Percentiles rank a stretch among this genome's conserved stretches.
phyloP scores from a whole-genome alignment of 2,113 vertebrate genomes.

The Oryzias woworae region DNA sequence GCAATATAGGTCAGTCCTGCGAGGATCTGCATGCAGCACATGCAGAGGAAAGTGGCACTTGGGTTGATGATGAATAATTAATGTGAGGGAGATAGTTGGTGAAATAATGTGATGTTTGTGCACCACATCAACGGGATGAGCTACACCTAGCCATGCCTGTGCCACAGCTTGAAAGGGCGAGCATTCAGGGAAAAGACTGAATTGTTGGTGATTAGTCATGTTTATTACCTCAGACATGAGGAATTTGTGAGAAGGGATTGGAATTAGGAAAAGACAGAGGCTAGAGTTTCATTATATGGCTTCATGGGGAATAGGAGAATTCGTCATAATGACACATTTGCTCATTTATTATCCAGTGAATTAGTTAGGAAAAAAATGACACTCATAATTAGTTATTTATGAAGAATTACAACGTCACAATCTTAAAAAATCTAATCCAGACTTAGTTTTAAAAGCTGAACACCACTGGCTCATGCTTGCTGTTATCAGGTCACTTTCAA shows the following conservation, averaged over 20 bases:
- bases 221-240: constrained; percentile 87
- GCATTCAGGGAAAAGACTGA: constrained; percentile 84
- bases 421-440: too few relatives aligned
- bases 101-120: constrained; percentile 88
- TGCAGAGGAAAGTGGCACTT: constrained; percentile 6
- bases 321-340: constrained; percentile 30
- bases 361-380: constrained; percentile 3
- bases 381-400: not conserved
- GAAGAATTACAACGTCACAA: too few relatives aligned
- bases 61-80: constrained; percentile 85
- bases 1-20: constrained; percentile 64
- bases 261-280: constrained; percentile 63
- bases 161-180: constrained; percentile 83
- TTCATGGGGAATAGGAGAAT: constrained; percentile 58
- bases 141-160: constrained; percentile 81
- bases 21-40: constrained; percentile 46
- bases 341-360: constrained; percentile 20
- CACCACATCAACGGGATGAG: constrained; percentile 84
- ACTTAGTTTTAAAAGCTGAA: too few relatives aligned
- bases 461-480: too few relatives aligned
- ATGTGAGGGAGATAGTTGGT: constrained; percentile 74
- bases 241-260: constrained; percentile 75
- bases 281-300: constrained; percentile 76
- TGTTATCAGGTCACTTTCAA: too few relatives aligned
- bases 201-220: constrained; percentile 88